These are phyloP conservation scores for Adelognathus sp. DNA, from an alignment of 2,888 invertebrate species.

Conservation along the genomic window DNA sequence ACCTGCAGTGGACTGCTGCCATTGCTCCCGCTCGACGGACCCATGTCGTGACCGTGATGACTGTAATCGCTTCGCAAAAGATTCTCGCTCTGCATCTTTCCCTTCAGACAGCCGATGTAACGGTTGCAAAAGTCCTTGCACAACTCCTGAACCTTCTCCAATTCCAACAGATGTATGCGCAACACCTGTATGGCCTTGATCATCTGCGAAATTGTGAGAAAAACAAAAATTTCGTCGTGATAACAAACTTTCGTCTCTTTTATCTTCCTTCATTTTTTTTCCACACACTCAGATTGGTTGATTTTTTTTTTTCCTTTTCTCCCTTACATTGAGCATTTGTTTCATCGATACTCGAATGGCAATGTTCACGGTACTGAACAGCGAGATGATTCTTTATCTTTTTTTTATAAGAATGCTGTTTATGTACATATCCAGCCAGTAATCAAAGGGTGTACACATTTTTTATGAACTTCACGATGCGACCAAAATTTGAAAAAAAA, in stretches of 20 bases:
- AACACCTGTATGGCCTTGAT: constrained; percentile 94
- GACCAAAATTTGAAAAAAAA: no score
- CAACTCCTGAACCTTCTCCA: constrained; percentile 96
- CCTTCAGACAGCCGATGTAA: constrained; percentile 94
- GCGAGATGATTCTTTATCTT: no score
- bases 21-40: constrained; percentile 79
- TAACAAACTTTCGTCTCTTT: constrained; percentile 47
- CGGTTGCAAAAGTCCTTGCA: constrained; percentile 97
- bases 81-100: constrained; percentile 95
- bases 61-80: constrained; percentile 91
- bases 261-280: constrained; percentile 14
- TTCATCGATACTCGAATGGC: constrained; percentile 58
- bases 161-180: constrained; percentile 94
- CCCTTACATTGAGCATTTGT: background rate
- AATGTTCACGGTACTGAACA: constrained; percentile 59
- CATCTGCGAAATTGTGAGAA: constrained; percentile 85
- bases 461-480: no score
- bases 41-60: constrained; percentile 80
- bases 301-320: constrained; percentile 1
- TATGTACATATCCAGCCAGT: no score
- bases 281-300: no score
- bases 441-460: no score
- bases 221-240: constrained; percentile 33
- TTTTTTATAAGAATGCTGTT: no score
- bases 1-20: constrained; percentile 80